Evolutionary conservation across 2,113 vertebrate genomes (phyloP), one percentile per base, ranked within the genome.

Genomic region (Lampris incognitus): DNA sequence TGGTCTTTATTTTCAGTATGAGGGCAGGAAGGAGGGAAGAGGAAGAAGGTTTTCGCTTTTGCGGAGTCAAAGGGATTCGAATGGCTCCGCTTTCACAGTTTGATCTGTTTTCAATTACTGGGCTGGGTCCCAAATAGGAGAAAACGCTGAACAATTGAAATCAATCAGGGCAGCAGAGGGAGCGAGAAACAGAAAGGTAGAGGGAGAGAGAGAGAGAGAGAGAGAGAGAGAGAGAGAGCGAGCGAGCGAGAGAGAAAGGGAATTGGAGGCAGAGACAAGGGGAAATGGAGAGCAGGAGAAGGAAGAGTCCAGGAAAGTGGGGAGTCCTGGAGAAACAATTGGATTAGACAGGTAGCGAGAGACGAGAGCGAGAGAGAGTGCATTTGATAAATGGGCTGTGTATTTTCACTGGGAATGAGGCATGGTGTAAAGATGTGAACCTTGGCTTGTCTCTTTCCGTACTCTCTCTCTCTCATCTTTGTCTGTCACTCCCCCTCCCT

Each of bases 41-140:
- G 74, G 69, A 44, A 79, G 52, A 81, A 84, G 58, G 42, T 86
- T 84, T 85, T 66, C 61, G 56, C 56, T 82, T 86, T 63, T 76
- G 72, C 77, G 48, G 78, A 89, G 84, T 84, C 73, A 82, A 79
- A 89, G 58, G 52, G 55, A 85, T 83, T 87, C 66, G 84, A 86
- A 93, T 72, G 66, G 83, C 51, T 89, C 61, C n/a, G 60, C 81
- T 92, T 93, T 88, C 91, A 89, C 84, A 87, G 87, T 89, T 90
- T 90, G 86, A 91, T 88, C 88, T 93, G 92, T 88, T 93, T 91
- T 91, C 85, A 88, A 87, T 93, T 92, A 91, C 76, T 41, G 10
- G 62, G 68, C 61, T 10, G 5, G 67, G 68, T 81, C 40, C 59
- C 4, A 55, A 68, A 49, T 55, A 13, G 78, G 62, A 67, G 83